Conservation (phyloP, 2,797 vertebrate genomes). For the Carcharodon carcharias region DNA sequence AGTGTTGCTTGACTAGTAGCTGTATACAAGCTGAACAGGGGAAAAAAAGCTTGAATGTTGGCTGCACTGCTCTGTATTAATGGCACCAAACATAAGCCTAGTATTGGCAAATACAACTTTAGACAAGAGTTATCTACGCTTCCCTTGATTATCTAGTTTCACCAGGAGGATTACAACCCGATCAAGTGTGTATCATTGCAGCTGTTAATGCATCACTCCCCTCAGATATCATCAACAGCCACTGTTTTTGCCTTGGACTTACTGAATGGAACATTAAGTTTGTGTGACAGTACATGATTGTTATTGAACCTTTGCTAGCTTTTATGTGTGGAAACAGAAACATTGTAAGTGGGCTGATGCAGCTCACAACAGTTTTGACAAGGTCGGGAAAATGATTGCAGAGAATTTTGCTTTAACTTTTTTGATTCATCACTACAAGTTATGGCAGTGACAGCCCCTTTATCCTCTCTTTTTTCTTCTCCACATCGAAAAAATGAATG, state of each 20-base stretch:
- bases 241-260: background rate
- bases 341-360: background rate
- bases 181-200: background rate
- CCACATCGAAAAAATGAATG: background rate
- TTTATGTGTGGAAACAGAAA: background rate
- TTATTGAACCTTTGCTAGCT: background rate
- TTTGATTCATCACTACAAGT: background rate
- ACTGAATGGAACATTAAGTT: background rate
- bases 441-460: background rate
- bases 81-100: background rate
- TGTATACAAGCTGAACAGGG: background rate
- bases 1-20: background rate
- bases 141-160: background rate
- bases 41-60: background rate
- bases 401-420: conserved; percentile 1
- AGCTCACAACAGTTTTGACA: conserved; percentile 24
- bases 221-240: background rate
- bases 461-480: background rate
- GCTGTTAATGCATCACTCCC: background rate
- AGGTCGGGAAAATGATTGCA: background rate
- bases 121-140: background rate
- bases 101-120: background rate
- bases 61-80: background rate
- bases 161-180: background rate
- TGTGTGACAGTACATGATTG: background rate